Conservation (phyloP, 2,797 vertebrate genomes). For the Glossophaga mutica region DNA sequence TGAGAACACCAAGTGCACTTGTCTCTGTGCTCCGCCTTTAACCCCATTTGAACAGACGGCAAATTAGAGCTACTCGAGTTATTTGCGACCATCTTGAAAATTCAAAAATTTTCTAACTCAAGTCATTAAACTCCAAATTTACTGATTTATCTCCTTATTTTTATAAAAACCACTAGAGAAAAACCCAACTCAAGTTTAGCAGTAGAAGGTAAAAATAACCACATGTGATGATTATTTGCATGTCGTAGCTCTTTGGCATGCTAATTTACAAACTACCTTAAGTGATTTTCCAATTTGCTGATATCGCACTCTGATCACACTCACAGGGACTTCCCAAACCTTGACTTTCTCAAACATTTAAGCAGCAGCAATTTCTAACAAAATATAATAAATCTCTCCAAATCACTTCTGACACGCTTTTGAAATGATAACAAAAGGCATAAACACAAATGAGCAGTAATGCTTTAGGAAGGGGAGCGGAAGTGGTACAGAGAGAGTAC, state of each 20-base stretch:
- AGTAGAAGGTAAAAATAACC: not conserved
- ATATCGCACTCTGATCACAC: not conserved
- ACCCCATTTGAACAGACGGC: not conserved
- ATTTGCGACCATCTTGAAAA: not conserved
- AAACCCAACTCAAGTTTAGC: not conserved
- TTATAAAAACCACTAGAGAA: not conserved
- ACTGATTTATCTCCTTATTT: not conserved
- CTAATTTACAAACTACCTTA: not conserved
- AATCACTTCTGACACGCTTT: slow-evolving; percentile 10
- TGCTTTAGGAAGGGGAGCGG: not conserved
- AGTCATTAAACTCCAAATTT: not conserved
- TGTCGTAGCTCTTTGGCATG: not conserved
- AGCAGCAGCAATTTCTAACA: not conserved
- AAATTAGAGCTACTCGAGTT: not conserved
- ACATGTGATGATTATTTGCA: not conserved
- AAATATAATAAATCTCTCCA: not conserved
- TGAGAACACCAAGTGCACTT: not conserved
- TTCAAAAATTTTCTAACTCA: not conserved
- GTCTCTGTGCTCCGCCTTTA: not conserved
- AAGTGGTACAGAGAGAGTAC: not conserved
- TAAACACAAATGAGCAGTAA: not conserved
- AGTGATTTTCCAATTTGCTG: slow-evolving; percentile 20
- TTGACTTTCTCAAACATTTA: slow-evolving; percentile 1
- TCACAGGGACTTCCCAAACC: not conserved
- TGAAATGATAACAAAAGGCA: not conserved